Conservation (phyloP, 2,113 vertebrate species). For the Oncorhynchus keta region DNA sequence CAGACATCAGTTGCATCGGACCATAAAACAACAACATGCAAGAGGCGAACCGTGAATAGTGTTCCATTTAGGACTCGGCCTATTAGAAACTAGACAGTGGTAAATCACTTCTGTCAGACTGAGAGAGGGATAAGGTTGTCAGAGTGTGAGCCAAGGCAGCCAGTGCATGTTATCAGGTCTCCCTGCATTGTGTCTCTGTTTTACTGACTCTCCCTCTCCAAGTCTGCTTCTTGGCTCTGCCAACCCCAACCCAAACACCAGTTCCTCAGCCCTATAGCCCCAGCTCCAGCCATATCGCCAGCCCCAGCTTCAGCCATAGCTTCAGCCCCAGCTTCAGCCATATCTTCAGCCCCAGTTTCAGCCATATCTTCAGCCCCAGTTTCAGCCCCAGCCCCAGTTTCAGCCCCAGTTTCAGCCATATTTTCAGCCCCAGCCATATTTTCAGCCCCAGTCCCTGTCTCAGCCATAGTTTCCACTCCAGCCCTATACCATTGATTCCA, state of each 20-base stretch:
- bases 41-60: not conserved
- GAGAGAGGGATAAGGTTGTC: conserved; percentile 13
- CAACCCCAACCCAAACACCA: not conserved
- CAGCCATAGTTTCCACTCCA: not conserved
- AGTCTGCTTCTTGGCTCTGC: not conserved
- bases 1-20: not conserved
- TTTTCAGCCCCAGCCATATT: not conserved
- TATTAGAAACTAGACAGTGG: not conserved
- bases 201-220: not conserved
- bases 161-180: not conserved
- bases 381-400: not conserved
- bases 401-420: not conserved
- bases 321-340: not conserved
- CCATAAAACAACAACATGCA: conserved; percentile 2
- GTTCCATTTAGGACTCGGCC: too few relatives aligned
- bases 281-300: not conserved
- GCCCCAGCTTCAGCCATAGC: not conserved
- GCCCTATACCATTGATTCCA: too few relatives aligned
- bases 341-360: not conserved
- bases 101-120: conserved; percentile 19
- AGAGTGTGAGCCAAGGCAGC: conserved; percentile 32
- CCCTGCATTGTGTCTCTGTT: not conserved
- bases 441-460: not conserved
- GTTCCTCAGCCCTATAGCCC: not conserved
- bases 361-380: not conserved